Evolutionary conservation across 2,888 invertebrate genomes (phyloP), one percentile per base, ranked within the genome.

Genomic region (Nyleta sp.): DNA sequence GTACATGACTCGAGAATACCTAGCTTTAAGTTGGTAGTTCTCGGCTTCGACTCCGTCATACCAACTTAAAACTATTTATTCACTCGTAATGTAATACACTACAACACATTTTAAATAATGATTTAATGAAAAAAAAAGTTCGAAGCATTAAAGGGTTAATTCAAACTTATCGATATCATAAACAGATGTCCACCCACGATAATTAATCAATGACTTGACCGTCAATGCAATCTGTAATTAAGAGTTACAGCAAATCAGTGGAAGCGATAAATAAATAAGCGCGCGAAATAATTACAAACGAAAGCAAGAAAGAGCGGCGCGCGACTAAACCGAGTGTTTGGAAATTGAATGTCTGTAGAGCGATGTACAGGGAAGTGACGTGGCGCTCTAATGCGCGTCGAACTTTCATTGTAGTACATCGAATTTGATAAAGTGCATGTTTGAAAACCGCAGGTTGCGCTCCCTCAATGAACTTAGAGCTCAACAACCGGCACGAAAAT

Each of bases 401-500:
- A 75, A 75, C 68, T 75, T 75, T 67, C 68, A 57, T 75, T 64
- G 68, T 57, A 44, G 31, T 50, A 57, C 62, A 75, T 68, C 75
- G 75, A 75, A 75, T 75, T 75, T 75, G 75, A 75, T 75, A 68
- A 75, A 75, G 75, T 75, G 57, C 68, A 68, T 55, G 68, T 68
- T 46, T 18, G 68, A 35, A 57, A 75, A 68, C 68, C 68, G 57
- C 68, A 75, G 53, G 50, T 62, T 50, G 50, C 44, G 57, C 65
- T 60, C 40, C 53, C 68, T 68, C 68, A 62, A 67, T 62, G 65
- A 74, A 60, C 74, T 67, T 67, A 44, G 44, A 42, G 73, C 17
- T 53, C 38, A 68, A 52, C 55, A 52, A 15, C 31, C 55, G 42
- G 46, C 62, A 53, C 48, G 67, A 75, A 62, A 75, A 68, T 75